Conservation (phyloP, 2,797 vertebrate genomes). For the Coccyzus lansbergi region DNA sequence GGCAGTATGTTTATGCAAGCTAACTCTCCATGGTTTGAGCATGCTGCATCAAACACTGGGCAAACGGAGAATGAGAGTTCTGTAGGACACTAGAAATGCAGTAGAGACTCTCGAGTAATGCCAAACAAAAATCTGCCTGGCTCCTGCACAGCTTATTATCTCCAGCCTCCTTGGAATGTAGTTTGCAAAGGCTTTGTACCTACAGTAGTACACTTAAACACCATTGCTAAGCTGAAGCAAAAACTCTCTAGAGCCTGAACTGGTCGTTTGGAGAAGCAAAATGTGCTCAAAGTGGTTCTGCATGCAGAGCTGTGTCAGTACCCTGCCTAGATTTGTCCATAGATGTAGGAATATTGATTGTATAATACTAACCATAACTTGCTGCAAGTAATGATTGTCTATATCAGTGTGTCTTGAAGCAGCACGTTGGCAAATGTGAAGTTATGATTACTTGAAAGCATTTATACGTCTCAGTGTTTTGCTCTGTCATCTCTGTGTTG, state of each 20-base stretch:
- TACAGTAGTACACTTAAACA: background rate
- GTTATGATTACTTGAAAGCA: background rate
- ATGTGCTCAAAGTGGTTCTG: background rate
- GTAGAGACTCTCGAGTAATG: background rate
- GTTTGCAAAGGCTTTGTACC: background rate
- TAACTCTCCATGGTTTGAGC: background rate
- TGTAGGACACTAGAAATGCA: background rate
- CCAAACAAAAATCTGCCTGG: background rate
- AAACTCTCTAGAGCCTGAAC: background rate
- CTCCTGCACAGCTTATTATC: fast-evolving
- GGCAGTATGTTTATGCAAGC: background rate
- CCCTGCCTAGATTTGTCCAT: background rate
- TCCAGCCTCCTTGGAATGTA: background rate
- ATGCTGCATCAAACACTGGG: background rate
- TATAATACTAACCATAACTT: background rate
- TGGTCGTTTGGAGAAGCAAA: background rate
- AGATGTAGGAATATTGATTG: background rate
- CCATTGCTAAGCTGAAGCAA: background rate
- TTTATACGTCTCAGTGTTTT: background rate
- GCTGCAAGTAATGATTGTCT: background rate
- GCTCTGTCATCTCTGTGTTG: slow-evolving; percentile 32
- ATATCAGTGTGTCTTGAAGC: fast-evolving
- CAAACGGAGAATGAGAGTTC: background rate
- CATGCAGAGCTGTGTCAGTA: background rate
- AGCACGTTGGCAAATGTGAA: background rate